phyloP scores from a whole-genome alignment of 2,113 vertebrate genomes.

The Otis tarda region DNA sequence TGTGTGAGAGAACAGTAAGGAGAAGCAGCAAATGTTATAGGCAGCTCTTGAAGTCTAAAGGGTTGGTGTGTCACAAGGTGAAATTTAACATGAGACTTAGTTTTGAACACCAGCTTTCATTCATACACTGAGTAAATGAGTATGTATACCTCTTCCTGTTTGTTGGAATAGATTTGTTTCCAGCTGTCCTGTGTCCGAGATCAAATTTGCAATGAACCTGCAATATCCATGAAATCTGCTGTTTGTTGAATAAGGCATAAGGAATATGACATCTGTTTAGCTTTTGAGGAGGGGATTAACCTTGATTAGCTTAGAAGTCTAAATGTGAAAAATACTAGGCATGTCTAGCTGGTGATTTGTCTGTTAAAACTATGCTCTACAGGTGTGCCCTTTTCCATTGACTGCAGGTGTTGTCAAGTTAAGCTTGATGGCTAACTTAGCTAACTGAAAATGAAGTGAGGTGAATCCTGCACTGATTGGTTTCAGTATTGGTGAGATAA shows the following conservation, averaged over 20 bases:
- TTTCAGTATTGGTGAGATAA: not conserved
- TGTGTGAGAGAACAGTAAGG: not conserved
- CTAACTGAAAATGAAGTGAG: not conserved
- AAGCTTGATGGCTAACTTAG: not conserved
- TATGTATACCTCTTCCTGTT: not conserved
- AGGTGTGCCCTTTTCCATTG: not conserved
- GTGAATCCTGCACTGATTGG: not conserved
- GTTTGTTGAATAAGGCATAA: not conserved
- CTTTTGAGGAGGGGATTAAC: not conserved
- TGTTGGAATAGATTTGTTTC: not conserved
- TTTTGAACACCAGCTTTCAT: not conserved
- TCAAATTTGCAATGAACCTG: not conserved
- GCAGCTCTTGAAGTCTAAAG: not conserved
- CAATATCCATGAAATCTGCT: not conserved
- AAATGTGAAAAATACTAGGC: not conserved
- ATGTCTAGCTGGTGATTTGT: not conserved
- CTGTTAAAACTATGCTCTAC: not conserved
- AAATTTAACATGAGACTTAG: not conserved
- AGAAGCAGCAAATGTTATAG: not conserved
- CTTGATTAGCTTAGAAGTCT: not conserved
- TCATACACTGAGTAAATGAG: not conserved
- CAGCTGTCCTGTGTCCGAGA: not conserved
- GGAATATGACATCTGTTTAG: not conserved
- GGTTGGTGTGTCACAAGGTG: not conserved
- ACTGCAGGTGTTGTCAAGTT: not conserved